Percentiles rank a stretch among this genome's conserved stretches.
phyloP scores from a whole-genome alignment of 2,113 vertebrate genomes.

The Aspidoscelis tigris region DNA sequence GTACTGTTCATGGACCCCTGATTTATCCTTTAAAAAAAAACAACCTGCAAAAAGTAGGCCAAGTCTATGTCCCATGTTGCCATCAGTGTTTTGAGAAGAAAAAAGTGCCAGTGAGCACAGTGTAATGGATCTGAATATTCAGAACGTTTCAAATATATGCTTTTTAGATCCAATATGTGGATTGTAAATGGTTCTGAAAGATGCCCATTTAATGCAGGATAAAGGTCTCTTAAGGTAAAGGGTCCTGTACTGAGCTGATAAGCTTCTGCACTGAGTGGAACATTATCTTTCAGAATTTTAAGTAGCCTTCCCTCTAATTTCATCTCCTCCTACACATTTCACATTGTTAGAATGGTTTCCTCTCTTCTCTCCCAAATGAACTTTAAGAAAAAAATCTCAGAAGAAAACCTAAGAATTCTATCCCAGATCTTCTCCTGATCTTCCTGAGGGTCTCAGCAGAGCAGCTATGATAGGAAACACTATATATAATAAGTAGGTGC shows the following conservation, averaged over 20 bases:
- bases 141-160: slow-evolving; percentile 31
- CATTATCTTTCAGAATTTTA: slow-evolving; percentile 15
- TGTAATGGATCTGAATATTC: slow-evolving; percentile 37
- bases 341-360: not conserved
- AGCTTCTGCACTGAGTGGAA: slow-evolving; percentile 1
- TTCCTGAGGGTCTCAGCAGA: not conserved
- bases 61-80: not conserved
- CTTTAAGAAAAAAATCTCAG: not conserved
- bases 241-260: not conserved
- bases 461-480: slow-evolving; percentile 1
- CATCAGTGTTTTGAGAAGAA: not conserved
- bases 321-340: not conserved
- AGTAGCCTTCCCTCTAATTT: slow-evolving; percentile 18
- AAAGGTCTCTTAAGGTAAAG: slow-evolving; percentile 1
- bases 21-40: not conserved
- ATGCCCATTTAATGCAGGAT: not conserved
- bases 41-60: not conserved
- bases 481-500: not conserved
- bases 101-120: slow-evolving; percentile 15
- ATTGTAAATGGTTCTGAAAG: slow-evolving; percentile 35
- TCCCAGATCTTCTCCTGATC: not conserved
- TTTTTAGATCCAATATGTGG: slow-evolving; percentile 34
- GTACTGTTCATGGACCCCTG: too few relatives aligned
- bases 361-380: not conserved
- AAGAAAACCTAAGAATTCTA: not conserved